Conservation (phyloP, 2,113 vertebrate species). For the Bos indicus region DNA sequence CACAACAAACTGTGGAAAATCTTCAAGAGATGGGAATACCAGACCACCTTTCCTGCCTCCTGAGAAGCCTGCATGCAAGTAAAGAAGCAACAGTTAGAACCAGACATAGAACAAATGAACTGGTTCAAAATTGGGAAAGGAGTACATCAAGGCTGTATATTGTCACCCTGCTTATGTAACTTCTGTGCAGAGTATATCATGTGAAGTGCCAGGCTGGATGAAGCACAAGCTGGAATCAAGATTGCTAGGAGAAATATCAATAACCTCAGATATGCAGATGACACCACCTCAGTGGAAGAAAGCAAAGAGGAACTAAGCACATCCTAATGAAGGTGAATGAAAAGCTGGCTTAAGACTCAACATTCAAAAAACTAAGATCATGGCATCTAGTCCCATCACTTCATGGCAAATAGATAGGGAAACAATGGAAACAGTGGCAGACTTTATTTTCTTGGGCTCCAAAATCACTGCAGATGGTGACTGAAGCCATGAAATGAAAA, state of each 20-base stretch:
- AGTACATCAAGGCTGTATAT: neutral
- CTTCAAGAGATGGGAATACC: neutral
- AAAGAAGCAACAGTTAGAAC: neutral
- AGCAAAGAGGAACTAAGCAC: neutral
- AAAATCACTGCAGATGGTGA: neutral
- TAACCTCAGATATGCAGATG: neutral
- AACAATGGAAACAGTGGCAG: neutral
- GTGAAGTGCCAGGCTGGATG: neutral
- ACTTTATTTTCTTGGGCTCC: neutral
- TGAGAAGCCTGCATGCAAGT: neutral
- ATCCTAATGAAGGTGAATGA: neutral
- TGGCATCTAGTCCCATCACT: neutral
- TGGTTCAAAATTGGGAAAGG: neutral
- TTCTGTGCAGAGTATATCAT: neutral
- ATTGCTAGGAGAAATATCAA: neutral
- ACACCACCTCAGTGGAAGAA: neutral
- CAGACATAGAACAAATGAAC: neutral
- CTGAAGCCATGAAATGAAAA: neutral
- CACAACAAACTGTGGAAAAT: neutral
- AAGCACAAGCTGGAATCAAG: neutral
- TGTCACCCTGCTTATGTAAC: neutral
- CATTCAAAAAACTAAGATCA: neutral
- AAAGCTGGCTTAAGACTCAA: neutral
- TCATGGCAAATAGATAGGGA: neutral
- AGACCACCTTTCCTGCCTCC: neutral